Conservation (phyloP, 1,140 invertebrate genomes). For the Bicyclus anynana region DNA sequence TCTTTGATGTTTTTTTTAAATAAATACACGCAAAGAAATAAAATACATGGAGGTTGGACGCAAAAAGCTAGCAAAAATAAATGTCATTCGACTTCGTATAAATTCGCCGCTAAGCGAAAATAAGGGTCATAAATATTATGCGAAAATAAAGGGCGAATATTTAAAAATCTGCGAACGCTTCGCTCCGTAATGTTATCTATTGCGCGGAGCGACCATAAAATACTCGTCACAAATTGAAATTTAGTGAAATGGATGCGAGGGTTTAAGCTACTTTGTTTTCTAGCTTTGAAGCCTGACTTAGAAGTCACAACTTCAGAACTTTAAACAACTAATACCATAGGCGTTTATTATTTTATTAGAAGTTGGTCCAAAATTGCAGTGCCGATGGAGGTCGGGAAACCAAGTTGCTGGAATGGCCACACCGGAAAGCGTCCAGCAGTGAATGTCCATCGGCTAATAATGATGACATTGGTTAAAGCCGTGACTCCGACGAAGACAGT, state of each 20-base stretch:
- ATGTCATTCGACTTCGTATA: constrained; percentile 5
- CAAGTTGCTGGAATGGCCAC: no score
- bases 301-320: background rate
- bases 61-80: background rate
- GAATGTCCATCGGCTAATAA: no score
- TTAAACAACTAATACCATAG: no score
- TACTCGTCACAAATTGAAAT: constrained; percentile 20
- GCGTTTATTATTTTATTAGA: no score
- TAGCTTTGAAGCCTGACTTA: background rate
- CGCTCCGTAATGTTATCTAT: constrained; percentile 11
- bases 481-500: no score
- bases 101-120: constrained; percentile 3
- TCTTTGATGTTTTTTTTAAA: no score
- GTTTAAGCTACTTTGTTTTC: background rate
- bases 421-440: no score
- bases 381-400: no score
- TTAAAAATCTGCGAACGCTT: constrained; percentile 14
- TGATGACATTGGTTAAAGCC: no score
- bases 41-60: no score
- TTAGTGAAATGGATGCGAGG: constrained; percentile 15
- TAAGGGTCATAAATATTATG: constrained; percentile 6
- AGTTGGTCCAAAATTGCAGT: no score
- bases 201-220: constrained; percentile 9
- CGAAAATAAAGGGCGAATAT: constrained; percentile 6
- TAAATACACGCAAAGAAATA: no score